Conservation (phyloP, 2,888 invertebrate genomes). For the Melinopterus prodromus region DNA sequence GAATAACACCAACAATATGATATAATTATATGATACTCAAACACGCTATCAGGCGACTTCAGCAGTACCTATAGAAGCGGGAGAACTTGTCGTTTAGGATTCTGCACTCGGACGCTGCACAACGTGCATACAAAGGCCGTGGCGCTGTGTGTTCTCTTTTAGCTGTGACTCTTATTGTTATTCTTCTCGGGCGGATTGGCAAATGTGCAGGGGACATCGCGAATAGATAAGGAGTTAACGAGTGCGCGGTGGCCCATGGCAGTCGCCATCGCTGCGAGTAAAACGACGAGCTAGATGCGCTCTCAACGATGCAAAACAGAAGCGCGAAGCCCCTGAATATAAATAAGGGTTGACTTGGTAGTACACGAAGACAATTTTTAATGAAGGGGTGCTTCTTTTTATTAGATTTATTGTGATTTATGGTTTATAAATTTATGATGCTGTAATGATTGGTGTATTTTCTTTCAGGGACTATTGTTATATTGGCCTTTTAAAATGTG, state of each 20-base stretch:
- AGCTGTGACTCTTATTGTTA: background rate
- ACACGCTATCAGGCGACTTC: background rate
- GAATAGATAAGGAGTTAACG: conserved; percentile 4
- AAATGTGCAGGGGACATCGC: background rate
- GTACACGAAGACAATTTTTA: too few species aligned
- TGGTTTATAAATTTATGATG: too few species aligned
- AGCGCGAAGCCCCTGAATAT: background rate
- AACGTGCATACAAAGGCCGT: background rate
- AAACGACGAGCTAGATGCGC: background rate
- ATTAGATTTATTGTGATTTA: too few species aligned
- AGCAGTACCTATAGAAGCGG: background rate
- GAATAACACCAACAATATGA: background rate
- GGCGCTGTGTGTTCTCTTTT: background rate
- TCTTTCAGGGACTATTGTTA: too few species aligned
- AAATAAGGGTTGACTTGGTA: background rate
- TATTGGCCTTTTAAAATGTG: too few species aligned
- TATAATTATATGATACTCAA: background rate
- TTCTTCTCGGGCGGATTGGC: background rate
- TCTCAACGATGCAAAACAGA: background rate
- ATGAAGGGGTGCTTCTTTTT: too few species aligned
- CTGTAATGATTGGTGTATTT: too few species aligned
- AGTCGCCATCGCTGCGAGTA: background rate
- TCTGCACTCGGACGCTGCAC: background rate
- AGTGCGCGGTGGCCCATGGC: background rate
- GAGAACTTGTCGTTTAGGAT: background rate